Percentiles rank a stretch among this genome's conserved stretches.
Evolutionary conservation across 2,888 invertebrate genomes (phyloP).

Genomic region (Lasioglossum oenotherae): DNA sequence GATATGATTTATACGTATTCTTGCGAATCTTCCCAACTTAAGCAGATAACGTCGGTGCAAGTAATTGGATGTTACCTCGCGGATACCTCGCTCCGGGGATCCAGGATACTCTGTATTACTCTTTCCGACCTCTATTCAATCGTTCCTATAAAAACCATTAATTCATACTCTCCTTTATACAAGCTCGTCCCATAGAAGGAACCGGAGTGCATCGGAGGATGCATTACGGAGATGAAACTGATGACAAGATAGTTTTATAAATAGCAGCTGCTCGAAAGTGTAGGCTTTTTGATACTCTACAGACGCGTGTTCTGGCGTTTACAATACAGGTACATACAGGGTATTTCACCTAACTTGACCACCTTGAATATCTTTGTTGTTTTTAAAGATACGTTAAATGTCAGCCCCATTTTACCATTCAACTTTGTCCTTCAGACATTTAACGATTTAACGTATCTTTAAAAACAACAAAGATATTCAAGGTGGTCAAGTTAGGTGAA

Average conservation of each 20-base stretch:
- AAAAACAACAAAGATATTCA: too few relatives aligned
- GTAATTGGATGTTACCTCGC: conserved; percentile 20
- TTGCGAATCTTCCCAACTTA: conserved; percentile 12
- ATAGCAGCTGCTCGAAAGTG: background rate
- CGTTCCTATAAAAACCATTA: conserved; percentile 5
- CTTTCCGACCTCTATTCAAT: background rate
- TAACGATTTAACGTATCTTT: too few relatives aligned
- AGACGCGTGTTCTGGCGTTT: background rate
- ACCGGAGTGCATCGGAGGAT: background rate
- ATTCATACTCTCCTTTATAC: background rate
- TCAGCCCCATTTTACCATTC: too few relatives aligned
- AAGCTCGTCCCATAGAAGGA: background rate
- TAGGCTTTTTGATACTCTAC: background rate
- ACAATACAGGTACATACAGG: background rate
- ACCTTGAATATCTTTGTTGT: too few relatives aligned
- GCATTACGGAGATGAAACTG: background rate
- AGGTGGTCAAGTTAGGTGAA: too few relatives aligned
- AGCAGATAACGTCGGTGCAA: conserved; percentile 31
- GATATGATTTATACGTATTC: conserved; percentile 50
- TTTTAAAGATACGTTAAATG: too few relatives aligned
- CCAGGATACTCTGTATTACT: background rate
- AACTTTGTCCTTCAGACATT: too few relatives aligned
- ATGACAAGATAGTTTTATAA: conserved; percentile 10
- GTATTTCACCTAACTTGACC: too few relatives aligned
- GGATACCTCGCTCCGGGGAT: background rate